Conservation (phyloP, 2,888 invertebrate genomes). For the Chaitophorus viminalis region DNA sequence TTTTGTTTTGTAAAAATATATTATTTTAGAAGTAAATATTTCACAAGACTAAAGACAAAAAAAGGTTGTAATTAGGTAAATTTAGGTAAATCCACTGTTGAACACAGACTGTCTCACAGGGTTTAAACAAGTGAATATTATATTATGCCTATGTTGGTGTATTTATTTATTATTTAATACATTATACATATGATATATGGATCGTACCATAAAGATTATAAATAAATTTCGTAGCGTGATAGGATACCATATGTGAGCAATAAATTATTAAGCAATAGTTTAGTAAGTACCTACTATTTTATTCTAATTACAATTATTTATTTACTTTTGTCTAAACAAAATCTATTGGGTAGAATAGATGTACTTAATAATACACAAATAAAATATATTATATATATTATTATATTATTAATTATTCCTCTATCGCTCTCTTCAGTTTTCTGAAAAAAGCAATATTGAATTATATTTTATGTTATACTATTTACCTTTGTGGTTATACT, state of each 20-base stretch:
- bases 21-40: slow-evolving; percentile 14
- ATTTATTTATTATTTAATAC: not conserved
- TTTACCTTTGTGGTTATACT: slow-evolving; percentile 40
- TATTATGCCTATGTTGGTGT: not conserved
- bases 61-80: slow-evolving; percentile 22
- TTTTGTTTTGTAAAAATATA: not conserved
- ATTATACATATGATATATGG: not conserved
- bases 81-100: slow-evolving; percentile 29
- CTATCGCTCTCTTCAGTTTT: slow-evolving; percentile 19
- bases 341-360: slow-evolving; percentile 46
- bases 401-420: slow-evolving; percentile 11
- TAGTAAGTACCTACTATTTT: slow-evolving; percentile 59
- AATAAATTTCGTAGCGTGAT: slow-evolving; percentile 4
- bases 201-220: not conserved
- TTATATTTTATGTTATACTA: slow-evolving; percentile 23
- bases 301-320: slow-evolving; percentile 47
- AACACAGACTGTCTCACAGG: slow-evolving; percentile 49
- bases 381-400: slow-evolving; percentile 4
- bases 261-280: slow-evolving; percentile 58
- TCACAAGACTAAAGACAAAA: slow-evolving; percentile 32
- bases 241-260: slow-evolving; percentile 45
- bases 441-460: slow-evolving; percentile 6
- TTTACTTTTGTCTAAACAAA: slow-evolving; percentile 46
- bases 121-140: slow-evolving; percentile 35
- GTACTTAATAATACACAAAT: slow-evolving; percentile 23